phyloP scores from a whole-genome alignment of 2,888 invertebrate species.

The Drymonia ruficornis region DNA sequence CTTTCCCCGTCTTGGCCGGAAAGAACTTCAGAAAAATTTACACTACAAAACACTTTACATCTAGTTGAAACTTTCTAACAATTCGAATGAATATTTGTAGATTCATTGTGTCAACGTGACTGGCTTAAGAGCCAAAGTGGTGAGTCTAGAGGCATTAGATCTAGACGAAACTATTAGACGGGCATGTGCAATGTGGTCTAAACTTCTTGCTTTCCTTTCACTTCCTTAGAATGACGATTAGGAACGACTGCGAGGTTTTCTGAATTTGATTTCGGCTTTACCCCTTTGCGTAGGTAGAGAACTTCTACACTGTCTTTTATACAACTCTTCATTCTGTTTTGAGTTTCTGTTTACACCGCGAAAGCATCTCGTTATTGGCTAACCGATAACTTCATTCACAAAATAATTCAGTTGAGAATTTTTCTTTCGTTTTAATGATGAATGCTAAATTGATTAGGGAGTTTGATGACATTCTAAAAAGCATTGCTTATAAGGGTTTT shows the following conservation, averaged over 20 bases:
- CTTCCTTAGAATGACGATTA: constrained; percentile 39
- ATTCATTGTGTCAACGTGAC: constrained; percentile 83
- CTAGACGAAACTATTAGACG: constrained; percentile 73
- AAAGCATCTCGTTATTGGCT: constrained; percentile 32
- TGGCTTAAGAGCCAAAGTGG: constrained; percentile 83
- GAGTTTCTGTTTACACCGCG: constrained; percentile 25
- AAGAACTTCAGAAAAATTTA: constrained; percentile 26
- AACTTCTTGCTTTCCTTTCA: constrained; percentile 54
- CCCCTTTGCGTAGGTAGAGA: constrained; percentile 39
- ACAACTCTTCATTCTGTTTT: constrained; percentile 25
- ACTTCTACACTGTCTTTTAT: constrained; percentile 27
- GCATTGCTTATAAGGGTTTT: too few species aligned
- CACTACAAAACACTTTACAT: constrained; percentile 31
- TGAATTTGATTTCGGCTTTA: constrained; percentile 40
- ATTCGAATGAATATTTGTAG: constrained; percentile 72
- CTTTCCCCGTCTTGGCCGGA: constrained; percentile 32
- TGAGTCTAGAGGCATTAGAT: constrained; percentile 81
- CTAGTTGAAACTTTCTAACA: constrained; percentile 36
- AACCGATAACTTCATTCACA: not conserved
- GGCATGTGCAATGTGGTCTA: constrained; percentile 66
- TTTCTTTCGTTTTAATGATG: constrained; percentile 22
- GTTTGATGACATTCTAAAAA: too few species aligned
- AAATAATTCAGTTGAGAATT: constrained; percentile 20
- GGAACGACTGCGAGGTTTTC: constrained; percentile 23
- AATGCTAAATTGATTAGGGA: constrained; percentile 2